A percentile compares a stretch with the other conserved stretches of the same genome.
phyloP scores from a whole-genome alignment of 2,113 vertebrate genomes.

The Meles meles region DNA sequence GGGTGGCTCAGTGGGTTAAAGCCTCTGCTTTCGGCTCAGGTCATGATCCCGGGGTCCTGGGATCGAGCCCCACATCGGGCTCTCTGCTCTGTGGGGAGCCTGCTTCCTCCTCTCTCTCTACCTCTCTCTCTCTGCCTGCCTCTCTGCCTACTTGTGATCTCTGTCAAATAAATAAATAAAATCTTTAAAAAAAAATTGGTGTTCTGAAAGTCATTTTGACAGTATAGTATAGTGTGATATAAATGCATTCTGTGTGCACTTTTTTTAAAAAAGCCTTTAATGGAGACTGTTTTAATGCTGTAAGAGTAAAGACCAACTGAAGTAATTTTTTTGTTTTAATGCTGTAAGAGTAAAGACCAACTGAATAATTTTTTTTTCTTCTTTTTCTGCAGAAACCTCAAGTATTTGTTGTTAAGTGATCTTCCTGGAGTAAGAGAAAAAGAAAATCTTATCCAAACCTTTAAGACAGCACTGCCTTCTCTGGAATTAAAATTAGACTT shows the following conservation, averaged over 20 bases:
- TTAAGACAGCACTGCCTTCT: slow-evolving; percentile 88
- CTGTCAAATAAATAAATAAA: no score
- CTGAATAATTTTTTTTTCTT: slow-evolving; percentile 27
- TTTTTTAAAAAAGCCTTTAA: slow-evolving; percentile 28
- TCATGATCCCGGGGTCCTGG: no score
- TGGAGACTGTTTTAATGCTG: slow-evolving; percentile 20
- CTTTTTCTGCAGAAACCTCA: slow-evolving; percentile 87
- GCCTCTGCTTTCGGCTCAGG: no score
- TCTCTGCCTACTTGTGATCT: no score
- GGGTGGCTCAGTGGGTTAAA: no score
- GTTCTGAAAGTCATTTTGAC: slow-evolving; percentile 31
- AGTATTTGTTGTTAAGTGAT: slow-evolving; percentile 92
- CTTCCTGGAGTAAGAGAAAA: slow-evolving; percentile 91
- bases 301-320: slow-evolving; percentile 5
- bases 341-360: slow-evolving; percentile 1
- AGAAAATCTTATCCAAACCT: slow-evolving; percentile 80
- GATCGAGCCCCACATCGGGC: no score
- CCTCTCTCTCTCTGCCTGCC: no score
- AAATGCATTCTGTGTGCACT: not conserved
- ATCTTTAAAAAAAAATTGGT: no score
- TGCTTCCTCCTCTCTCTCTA: no score
- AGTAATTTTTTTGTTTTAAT: slow-evolving; percentile 53
- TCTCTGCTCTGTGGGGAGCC: no score
- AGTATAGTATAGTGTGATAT: not conserved
- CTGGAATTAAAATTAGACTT: slow-evolving; percentile 87